Evolutionary conservation across 2,113 vertebrate genomes (phyloP).

Genomic region (Piaya cayana): DNA sequence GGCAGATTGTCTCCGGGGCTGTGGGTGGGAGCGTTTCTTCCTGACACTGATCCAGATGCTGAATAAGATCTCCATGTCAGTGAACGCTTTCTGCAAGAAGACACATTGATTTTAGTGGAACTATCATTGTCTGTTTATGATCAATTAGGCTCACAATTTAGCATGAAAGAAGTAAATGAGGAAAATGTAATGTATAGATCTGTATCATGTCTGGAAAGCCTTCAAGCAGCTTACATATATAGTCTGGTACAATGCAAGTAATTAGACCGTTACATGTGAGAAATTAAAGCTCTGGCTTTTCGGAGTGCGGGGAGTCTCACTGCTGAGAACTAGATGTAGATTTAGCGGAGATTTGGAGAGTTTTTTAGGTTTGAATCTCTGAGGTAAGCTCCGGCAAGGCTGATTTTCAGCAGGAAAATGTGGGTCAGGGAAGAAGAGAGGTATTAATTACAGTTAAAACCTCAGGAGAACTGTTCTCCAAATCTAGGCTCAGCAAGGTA

Average conservation of each 20-base stretch:
- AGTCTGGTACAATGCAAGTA: not conserved
- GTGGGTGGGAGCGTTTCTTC: not conserved
- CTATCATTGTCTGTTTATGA: not conserved
- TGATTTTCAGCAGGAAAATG: slow-evolving; percentile 36
- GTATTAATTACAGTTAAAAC: slow-evolving; percentile 65
- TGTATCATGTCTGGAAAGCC: not conserved
- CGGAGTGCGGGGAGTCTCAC: not conserved
- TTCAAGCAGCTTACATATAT: not conserved
- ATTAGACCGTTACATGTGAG: slow-evolving; percentile 44
- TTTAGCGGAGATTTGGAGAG: slow-evolving; percentile 64
- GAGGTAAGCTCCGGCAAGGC: slow-evolving; percentile 20
- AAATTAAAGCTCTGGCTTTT: slow-evolving; percentile 30
- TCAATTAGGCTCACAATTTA: not conserved
- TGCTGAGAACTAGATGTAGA: not conserved
- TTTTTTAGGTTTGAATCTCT: slow-evolving; percentile 54
- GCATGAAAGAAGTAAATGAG: not conserved
- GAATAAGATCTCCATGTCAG: not conserved
- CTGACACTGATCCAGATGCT: not conserved
- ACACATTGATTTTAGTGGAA: not conserved
- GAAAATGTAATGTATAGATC: not conserved
- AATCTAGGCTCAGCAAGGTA: slow-evolving; percentile 6
- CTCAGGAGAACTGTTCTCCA: slow-evolving; percentile 35
- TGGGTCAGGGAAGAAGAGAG: slow-evolving; percentile 37
- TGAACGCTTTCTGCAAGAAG: not conserved
- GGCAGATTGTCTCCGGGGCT: not conserved